A percentile compares a stretch with the other conserved stretches of the same genome.
Conservation (phyloP, 1,140 invertebrate genomes). For the Diorhabda carinulata region DNA sequence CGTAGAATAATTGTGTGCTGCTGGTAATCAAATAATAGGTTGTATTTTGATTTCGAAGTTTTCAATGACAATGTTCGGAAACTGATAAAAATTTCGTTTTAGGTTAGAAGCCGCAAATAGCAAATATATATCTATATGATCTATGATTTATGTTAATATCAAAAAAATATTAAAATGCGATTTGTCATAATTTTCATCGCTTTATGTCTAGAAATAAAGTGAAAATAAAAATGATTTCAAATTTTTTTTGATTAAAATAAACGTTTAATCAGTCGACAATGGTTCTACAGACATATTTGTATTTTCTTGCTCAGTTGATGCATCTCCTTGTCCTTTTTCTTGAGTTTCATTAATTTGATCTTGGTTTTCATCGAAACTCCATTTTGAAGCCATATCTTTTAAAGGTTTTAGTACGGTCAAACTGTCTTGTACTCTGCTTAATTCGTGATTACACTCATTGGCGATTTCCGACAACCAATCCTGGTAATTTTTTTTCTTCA, state of each 20-base stretch:
- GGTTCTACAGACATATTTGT: background rate
- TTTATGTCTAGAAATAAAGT: too few species aligned
- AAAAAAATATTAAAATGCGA: too few species aligned
- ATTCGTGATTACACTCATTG: conserved; percentile 1
- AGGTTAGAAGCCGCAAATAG: too few species aligned
- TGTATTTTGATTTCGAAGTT: too few species aligned
- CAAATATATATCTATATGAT: too few species aligned
- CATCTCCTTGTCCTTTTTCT: background rate
- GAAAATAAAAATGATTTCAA: background rate
- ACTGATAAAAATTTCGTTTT: too few species aligned
- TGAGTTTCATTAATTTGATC: background rate
- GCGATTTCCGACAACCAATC: conserved; percentile 5
- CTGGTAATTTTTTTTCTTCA: conserved; percentile 3
- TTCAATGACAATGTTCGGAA: too few species aligned
- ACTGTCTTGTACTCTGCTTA: conserved; percentile 4
- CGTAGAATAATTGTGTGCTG: too few species aligned
- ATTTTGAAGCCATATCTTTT: conserved; percentile 12
- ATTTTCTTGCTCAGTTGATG: background rate
- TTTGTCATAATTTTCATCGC: too few species aligned
- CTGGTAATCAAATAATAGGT: too few species aligned
- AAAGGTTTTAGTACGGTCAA: conserved; percentile 7
- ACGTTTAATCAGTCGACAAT: background rate
- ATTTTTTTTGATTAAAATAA: conserved; percentile 15
- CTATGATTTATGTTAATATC: too few species aligned
- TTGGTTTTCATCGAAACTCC: background rate